Percentiles rank a stretch among this genome's conserved stretches.
Evolutionary conservation across 2,888 invertebrate species (phyloP).

Genomic region (Protonemura montana): DNA sequence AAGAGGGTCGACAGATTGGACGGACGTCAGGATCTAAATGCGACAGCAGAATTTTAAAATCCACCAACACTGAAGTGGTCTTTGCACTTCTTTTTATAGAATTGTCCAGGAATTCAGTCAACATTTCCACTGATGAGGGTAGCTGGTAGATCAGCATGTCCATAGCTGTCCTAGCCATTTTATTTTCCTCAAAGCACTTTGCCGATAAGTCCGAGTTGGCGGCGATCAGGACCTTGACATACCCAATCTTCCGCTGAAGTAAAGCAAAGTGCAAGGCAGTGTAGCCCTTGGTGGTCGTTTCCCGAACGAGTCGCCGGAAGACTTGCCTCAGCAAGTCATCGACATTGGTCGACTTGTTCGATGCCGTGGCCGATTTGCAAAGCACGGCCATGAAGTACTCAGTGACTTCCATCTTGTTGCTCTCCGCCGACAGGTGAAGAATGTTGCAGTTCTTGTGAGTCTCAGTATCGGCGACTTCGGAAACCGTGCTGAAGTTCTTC

Average conservation of each 20-base stretch:
- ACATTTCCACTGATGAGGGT: not conserved
- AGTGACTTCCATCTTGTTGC: not conserved
- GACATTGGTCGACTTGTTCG: not conserved
- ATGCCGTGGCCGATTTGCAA: not conserved
- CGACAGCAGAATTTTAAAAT: constrained; percentile 18
- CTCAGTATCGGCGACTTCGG: not conserved
- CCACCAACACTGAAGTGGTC: not conserved
- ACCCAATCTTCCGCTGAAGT: not conserved
- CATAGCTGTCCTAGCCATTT: not conserved
- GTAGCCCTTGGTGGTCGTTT: not conserved
- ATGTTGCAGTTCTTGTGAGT: not conserved
- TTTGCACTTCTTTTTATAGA: not conserved
- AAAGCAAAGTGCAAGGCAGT: not conserved
- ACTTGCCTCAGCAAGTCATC: not conserved
- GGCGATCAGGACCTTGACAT: not conserved
- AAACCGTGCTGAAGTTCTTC: not conserved
- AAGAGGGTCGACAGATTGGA: not conserved
- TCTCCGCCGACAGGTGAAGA: not conserved
- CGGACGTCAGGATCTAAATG: not conserved
- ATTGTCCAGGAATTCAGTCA: not conserved
- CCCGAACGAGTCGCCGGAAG: not conserved
- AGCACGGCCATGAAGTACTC: not conserved
- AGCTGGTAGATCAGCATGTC: constrained; percentile 19
- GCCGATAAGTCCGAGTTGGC: not conserved
- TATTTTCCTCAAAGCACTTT: not conserved